Base-by-base conservation (phyloP, 2,113 vertebrate species). In the Elachura formosa region DNA sequence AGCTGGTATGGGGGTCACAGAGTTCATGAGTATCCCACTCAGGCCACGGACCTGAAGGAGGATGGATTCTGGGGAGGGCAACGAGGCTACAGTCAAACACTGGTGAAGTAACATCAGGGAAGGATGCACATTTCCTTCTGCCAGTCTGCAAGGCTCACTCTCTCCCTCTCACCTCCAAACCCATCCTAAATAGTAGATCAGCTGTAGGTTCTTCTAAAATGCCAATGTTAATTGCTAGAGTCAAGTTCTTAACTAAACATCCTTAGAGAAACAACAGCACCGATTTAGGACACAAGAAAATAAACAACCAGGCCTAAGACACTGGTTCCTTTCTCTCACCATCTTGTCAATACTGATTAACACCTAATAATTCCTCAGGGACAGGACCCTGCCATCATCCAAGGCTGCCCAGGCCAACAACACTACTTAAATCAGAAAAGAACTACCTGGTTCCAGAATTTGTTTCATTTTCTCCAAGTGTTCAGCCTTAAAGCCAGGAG, bases 31-130 rank as follows among this genome's bases (percentile, higher is more conserved):
- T 21, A 98, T 81, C 62, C 98, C 98, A 23, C 98, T 98, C 59
- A 91, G 77, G 85, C 99, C 99, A 29, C 98, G 97, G 36, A 99
- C 84, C 96, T 99, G 99, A 90, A 99, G 98, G 82, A 99, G 87
- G 86, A 97, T 62, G 28, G 99, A 98, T 68, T 98, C 99, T 99
- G 96, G 41, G 90, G 46, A 94, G 36, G 79, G 41, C 94, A 86
- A 76, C 90, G 1, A 78, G 41, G 36, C 59, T 22, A 26, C 48
- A 85, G 66, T 95, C 92, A 93, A 74, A 66, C 46, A n/a, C 5
- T 49, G 43, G 52, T 21, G 7, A 78, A 89, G 7, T 22, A 72
- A 76, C 18, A 48, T 11, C 13, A 55, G 12, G 12, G 25, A 31
- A 68, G 69, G n/a, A 49, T 0, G 0, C 11, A 14, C 0, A 1